phyloP scores from a whole-genome alignment of 2,113 vertebrate genomes.

The Syngnathus scovelli region DNA sequence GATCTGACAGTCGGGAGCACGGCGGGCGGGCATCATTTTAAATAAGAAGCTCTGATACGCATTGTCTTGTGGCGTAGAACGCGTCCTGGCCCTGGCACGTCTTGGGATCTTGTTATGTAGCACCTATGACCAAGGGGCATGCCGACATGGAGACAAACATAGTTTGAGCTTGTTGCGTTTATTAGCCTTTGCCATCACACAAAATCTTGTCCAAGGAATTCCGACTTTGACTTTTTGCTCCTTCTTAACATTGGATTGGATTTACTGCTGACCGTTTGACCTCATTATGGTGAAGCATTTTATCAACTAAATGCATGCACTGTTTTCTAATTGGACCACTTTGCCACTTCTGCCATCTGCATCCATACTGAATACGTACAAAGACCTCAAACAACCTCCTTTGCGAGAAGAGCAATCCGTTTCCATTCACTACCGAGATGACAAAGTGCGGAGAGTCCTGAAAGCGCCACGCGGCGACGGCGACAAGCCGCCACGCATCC shows the following conservation, averaged over 20 bases:
- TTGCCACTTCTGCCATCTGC: neutral
- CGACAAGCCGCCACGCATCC: slow-evolving; percentile 33
- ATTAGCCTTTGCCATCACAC: neutral
- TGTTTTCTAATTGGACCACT: slow-evolving; percentile 1
- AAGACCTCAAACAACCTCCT: neutral
- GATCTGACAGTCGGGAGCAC: slow-evolving; percentile 44
- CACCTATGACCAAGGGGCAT: neutral
- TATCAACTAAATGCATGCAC: neutral
- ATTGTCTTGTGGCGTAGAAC: slow-evolving; percentile 10
- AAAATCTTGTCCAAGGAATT: neutral
- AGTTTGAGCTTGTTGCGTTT: neutral
- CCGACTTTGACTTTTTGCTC: too few relatives aligned
- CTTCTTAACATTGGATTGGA: neutral
- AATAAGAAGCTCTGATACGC: slow-evolving; percentile 23
- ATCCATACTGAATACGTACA: neutral
- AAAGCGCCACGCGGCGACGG: neutral
- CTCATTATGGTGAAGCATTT: neutral
- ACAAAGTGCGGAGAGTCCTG: neutral
- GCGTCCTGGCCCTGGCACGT: neutral
- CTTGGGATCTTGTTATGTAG: slow-evolving; percentile 4
- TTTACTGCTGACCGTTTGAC: neutral
- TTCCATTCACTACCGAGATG: neutral
- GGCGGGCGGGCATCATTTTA: slow-evolving; percentile 41
- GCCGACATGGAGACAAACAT: neutral
- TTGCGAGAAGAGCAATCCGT: neutral